Evolutionary conservation across 2,888 invertebrate genomes (phyloP), one percentile per base, ranked within the genome.

Genomic region (Eucriotettix oculatus): DNA sequence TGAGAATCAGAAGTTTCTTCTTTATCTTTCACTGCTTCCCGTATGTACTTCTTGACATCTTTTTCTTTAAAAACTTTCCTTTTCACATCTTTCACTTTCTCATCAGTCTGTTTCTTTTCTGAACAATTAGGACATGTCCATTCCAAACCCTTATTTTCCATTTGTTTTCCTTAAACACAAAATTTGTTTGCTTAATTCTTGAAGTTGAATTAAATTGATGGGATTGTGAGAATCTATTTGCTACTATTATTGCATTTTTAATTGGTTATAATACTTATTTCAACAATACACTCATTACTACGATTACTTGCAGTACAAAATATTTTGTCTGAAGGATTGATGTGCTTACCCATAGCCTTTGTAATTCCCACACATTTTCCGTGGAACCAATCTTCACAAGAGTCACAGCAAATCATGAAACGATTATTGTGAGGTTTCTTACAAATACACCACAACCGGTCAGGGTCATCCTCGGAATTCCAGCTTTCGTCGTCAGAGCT

Each of bases 341-440:
- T 7, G 1, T 48, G 64, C 70, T 71, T 69, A 59, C 91, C 92
- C 86, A 90, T 88, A 0, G 86, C 83, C 76, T 91, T 87, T 17
- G 92, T 92, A 54, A 97, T 88, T 67, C 90, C 90, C 14, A 97
- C 95, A 75, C 96, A 97, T 70, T 89, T 90, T n/a, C 96, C 96
- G 71, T 97, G 96, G 72, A 92, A 97, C 96, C 96, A 97, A 71
- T 96, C 94, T 71, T 93, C 90, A 72, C 96, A 97, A 14, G 83
- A 81, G 73, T 97, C 96, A 73, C 97, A 97, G 72, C 93, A 93
- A 68, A 96, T 96, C 96, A 97, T 97, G 71, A 97, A 96, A 59
- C 71, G 67, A 66, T 95, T 93, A 69, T 94, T 92, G 72, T 95
- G 94, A 0, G 96, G 96, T 70, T 92, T 90, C 67, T 87, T 86